These are phyloP conservation scores for Portevinia maculata DNA, from an alignment of 2,888 invertebrate species.

Conservation along the genomic window DNA sequence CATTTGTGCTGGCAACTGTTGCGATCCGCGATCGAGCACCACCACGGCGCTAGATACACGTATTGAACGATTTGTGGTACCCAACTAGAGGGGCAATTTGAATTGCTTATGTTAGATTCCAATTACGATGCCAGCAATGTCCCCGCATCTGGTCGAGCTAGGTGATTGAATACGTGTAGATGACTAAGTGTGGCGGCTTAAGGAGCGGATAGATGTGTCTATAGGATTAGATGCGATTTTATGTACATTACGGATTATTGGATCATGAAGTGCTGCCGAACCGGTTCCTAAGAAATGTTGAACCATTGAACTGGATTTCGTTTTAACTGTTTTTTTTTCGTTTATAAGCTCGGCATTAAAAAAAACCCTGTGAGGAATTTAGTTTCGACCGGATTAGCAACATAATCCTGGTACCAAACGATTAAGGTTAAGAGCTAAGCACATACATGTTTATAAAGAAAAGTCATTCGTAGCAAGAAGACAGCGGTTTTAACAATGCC, in stretches of 20 bases:
- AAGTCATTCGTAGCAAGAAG: no score
- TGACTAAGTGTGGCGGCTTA: constrained; percentile 9
- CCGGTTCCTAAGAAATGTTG: not conserved
- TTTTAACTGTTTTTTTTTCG: no score
- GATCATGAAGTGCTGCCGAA: no score
- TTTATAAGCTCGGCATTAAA: no score
- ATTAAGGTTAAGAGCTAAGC: no score
- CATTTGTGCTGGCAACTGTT: constrained; percentile 32
- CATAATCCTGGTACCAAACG: no score
- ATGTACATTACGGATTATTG: constrained; percentile 33
- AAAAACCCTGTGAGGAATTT: no score
- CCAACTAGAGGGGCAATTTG: constrained; percentile 34
- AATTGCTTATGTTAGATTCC: constrained; percentile 45
- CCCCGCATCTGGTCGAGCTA: constrained; percentile 16
- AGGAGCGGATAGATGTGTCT: constrained; percentile 6
- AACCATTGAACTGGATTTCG: not conserved
- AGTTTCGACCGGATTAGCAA: no score
- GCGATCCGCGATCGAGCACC: constrained; percentile 26
- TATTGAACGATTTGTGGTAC: constrained; percentile 23
- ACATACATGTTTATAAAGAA: no score
- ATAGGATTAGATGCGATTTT: constrained; percentile 24
- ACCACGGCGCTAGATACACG: constrained; percentile 2
- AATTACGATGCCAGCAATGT: constrained; percentile 62
- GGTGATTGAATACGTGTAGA: constrained; percentile 32
- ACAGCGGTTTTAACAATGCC: no score